Evolutionary conservation across 2,797 vertebrate genomes (phyloP).

Genomic region (Phyllotis vaccarum): DNA sequence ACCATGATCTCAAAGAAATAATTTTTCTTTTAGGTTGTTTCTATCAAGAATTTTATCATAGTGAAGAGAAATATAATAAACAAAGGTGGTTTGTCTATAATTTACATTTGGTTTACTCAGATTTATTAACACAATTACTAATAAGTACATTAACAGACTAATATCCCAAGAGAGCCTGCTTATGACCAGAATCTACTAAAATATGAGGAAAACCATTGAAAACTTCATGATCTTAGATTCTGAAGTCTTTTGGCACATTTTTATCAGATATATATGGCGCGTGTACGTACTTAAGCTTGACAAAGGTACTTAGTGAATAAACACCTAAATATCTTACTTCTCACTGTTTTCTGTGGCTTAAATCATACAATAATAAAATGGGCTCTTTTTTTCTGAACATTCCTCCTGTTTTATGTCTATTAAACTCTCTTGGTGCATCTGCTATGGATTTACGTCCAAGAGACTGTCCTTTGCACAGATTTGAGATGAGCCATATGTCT

Average conservation of each 20-base stretch:
- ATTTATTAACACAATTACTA: not conserved
- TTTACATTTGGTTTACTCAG: not conserved
- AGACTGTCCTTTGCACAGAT: not conserved
- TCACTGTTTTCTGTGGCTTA: conserved; percentile 24
- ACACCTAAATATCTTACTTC: conserved; percentile 8
- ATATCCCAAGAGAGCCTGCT: not conserved
- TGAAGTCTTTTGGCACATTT: not conserved
- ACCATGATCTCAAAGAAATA: not conserved
- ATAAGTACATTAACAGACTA: not conserved
- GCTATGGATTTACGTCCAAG: conserved; percentile 41
- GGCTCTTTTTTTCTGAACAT: conserved; percentile 53
- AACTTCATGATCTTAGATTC: not conserved
- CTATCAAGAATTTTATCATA: not conserved
- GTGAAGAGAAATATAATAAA: not conserved
- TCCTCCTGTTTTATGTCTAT: conserved; percentile 30
- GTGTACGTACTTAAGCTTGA: not conserved
- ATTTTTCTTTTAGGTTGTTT: not conserved
- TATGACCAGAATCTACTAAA: not conserved
- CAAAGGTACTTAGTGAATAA: not conserved
- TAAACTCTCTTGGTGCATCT: conserved; percentile 55
- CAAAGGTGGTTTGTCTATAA: not conserved
- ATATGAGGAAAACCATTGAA: not conserved
- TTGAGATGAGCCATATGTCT: conserved; percentile 61
- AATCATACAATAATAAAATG: conserved; percentile 42
- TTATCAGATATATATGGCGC: not conserved